phyloP scores from a whole-genome alignment of 2,113 vertebrate genomes.

The Chloropsis hardwickii region DNA sequence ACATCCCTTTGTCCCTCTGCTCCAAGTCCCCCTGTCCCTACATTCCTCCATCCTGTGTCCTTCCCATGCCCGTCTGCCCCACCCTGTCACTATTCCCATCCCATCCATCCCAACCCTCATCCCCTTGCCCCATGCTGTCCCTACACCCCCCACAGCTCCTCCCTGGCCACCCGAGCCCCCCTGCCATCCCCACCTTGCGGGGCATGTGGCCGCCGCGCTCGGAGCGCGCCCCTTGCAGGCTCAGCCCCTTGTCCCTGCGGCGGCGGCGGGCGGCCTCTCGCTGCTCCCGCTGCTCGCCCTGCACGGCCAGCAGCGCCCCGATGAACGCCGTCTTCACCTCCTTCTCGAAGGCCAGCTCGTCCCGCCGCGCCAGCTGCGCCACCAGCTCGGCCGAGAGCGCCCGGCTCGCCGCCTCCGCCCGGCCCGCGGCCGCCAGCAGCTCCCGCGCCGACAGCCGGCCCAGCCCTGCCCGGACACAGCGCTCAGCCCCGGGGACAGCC shows the following conservation, averaged over 20 bases:
- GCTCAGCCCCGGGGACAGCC: too few relatives aligned
- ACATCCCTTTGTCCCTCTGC: too few relatives aligned
- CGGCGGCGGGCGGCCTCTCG: slow-evolving; percentile 7
- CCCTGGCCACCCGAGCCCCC: too few relatives aligned
- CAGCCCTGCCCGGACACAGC: neutral
- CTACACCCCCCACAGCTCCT: too few relatives aligned
- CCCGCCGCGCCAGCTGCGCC: slow-evolving; percentile 20
- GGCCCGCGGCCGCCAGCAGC: neutral
- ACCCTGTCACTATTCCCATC: neutral
- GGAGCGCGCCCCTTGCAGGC: neutral
- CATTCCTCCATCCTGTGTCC: neutral
- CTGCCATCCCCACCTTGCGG: slow-evolving; percentile 1
- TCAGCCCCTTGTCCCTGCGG: neutral
- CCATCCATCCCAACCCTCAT: too few relatives aligned
- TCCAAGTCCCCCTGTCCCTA: neutral
- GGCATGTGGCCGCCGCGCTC: neutral
- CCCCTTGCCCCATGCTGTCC: neutral
- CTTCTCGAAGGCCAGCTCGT: slow-evolving; percentile 45
- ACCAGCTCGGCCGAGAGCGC: slow-evolving; percentile 35
- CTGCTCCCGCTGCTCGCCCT: slow-evolving; percentile 32
- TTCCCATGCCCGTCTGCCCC: too few relatives aligned
- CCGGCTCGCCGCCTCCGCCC: neutral
- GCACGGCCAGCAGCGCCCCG: slow-evolving; percentile 45
- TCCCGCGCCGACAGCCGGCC: neutral
- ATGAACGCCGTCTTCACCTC: slow-evolving; percentile 56